Evolutionary conservation across 2,113 vertebrate species (phyloP).

Genomic region (Menura novaehollandiae): DNA sequence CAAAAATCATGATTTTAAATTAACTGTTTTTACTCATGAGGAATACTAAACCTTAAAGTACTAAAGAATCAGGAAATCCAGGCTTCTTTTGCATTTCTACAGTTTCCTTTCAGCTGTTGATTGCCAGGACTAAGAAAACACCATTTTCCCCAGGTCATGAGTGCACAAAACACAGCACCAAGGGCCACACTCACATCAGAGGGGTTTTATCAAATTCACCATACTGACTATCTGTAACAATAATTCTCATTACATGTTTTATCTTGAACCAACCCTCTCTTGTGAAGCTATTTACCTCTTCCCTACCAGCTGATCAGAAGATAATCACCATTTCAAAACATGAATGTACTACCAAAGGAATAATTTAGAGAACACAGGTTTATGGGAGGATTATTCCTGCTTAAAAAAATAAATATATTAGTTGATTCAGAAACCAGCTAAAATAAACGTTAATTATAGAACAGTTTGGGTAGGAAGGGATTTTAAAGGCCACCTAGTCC

Average conservation of each 20-base stretch:
- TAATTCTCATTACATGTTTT: background rate
- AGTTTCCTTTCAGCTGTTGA: background rate
- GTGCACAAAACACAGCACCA: background rate
- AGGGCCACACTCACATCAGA: background rate
- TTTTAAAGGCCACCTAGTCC: background rate
- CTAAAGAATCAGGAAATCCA: background rate
- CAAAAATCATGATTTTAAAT: background rate
- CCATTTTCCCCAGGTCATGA: background rate
- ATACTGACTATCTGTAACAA: background rate
- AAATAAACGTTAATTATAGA: background rate
- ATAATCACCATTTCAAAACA: background rate
- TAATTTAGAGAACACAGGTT: background rate
- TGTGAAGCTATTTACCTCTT: background rate
- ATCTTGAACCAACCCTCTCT: background rate
- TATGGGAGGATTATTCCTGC: background rate
- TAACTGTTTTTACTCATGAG: background rate
- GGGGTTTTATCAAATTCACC: background rate
- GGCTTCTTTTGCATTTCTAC: background rate
- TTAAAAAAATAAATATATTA: background rate
- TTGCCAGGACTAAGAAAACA: background rate
- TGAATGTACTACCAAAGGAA: background rate
- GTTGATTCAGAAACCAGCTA: conserved; percentile 43
- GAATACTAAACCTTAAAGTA: background rate
- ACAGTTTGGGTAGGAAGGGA: background rate
- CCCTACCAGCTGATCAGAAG: background rate